Conservation (phyloP, 2,113 vertebrate genomes). For the Nothoprocta perdicaria region DNA sequence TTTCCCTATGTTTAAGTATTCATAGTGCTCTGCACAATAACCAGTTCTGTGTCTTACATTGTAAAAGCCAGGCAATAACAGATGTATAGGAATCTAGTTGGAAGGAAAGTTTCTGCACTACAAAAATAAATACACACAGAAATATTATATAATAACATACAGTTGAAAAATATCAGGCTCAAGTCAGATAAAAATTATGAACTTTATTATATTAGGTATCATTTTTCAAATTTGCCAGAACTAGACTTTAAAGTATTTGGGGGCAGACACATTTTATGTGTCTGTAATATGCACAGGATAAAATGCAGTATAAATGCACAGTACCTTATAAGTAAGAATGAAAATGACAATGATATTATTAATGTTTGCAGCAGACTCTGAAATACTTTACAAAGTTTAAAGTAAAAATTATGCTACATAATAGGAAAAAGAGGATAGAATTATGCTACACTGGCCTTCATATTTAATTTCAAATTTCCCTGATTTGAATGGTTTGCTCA, state of each 20-base stretch:
- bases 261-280: background rate
- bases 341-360: background rate
- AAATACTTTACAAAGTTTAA: background rate
- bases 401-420: background rate
- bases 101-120: constrained; percentile 16
- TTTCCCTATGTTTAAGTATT: constrained; percentile 10
- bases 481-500: background rate
- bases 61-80: constrained; percentile 29
- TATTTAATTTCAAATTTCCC: constrained; percentile 22
- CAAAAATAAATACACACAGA: background rate
- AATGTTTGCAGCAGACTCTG: background rate
- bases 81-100: constrained; percentile 5
- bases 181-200: background rate
- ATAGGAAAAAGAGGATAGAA: background rate
- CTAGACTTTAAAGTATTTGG: background rate
- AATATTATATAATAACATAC: background rate
- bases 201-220: background rate
- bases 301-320: too few species aligned
- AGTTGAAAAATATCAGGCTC: background rate
- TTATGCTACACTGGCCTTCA: background rate
- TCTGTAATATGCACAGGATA: background rate
- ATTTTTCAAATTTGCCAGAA: constrained; percentile 7
- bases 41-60: background rate
- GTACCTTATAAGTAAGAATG: background rate
- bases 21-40: background rate